A percentile compares a stretch with the other conserved stretches of the same genome.
These are phyloP conservation scores for Mugil cephalus DNA, from an alignment of 2,113 vertebrate species.

Conservation along the genomic window DNA sequence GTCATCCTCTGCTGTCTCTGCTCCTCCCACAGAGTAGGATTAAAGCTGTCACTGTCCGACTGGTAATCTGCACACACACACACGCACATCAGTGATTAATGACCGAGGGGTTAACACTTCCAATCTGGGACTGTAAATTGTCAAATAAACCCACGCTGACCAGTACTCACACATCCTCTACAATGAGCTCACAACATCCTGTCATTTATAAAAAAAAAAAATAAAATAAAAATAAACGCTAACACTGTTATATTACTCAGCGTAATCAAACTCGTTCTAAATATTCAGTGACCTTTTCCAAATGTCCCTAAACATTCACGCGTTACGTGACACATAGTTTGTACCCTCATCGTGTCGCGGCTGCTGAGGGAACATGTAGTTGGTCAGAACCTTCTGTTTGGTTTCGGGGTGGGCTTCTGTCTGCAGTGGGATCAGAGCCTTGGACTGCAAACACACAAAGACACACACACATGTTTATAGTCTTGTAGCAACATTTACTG, in stretches of 20 bases:
- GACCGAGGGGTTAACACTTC: not conserved
- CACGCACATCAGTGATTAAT: not conserved
- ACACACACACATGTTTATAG: constrained; percentile 15
- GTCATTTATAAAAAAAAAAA: not conserved
- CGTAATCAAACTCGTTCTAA: not conserved
- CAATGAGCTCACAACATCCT: not conserved
- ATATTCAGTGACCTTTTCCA: not conserved
- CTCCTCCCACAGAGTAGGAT: constrained; percentile 98
- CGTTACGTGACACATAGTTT: constrained; percentile 6
- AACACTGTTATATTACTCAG: not conserved
- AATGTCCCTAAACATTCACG: not conserved
- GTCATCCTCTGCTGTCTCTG: constrained; percentile 99
- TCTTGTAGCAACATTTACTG: not conserved
- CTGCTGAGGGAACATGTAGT: constrained; percentile 99
- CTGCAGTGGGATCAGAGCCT: constrained; percentile 98
- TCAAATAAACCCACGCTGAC: not conserved
- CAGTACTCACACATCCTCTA: not conserved
- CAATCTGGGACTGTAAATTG: not conserved
- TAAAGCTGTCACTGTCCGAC: constrained; percentile 99
- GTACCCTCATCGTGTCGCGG: constrained; percentile 96
- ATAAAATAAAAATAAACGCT: not conserved
- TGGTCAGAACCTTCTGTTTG: constrained; percentile 97
- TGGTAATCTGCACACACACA: constrained; percentile 90
- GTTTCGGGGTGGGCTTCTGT: constrained; percentile 98
- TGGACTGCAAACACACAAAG: constrained; percentile 87